A percentile compares a stretch with the other conserved stretches of the same genome.
phyloP scores from a whole-genome alignment of 1,140 invertebrate genomes.

The Magallana ariakensis region DNA sequence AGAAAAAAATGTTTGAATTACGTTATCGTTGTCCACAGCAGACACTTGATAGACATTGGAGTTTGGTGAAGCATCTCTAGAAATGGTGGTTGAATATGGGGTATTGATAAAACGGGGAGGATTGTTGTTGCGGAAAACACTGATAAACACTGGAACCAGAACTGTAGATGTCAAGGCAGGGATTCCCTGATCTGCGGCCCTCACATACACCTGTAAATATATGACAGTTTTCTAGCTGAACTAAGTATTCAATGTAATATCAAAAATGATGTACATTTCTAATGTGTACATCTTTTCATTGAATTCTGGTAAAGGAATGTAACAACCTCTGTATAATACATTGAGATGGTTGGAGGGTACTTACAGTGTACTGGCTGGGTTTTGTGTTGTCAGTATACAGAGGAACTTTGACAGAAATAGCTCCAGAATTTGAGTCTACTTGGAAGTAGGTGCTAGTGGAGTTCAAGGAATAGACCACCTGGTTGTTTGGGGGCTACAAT shows the following conservation, averaged over 20 bases:
- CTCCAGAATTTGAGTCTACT: constrained; percentile 33
- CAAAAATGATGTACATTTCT: no score
- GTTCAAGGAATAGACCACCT: constrained; percentile 19
- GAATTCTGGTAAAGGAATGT: no score
- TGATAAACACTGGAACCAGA: constrained; percentile 89
- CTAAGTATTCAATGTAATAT: no score
- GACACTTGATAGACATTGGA: constrained; percentile 56
- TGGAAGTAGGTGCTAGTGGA: constrained; percentile 22
- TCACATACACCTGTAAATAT: constrained; percentile 55
- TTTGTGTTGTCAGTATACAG: constrained; percentile 26
- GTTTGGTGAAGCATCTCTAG: neutral
- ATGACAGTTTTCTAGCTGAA: no score
- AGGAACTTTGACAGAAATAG: constrained; percentile 27
- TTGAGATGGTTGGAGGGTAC: neutral
- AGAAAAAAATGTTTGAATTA: constrained; percentile 43
- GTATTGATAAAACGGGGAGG: constrained; percentile 59
- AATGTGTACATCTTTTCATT: no score
- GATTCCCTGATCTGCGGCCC: constrained; percentile 52
- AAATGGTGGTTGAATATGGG: constrained; percentile 29
- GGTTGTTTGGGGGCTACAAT: constrained; percentile 44
- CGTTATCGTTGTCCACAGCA: constrained; percentile 66
- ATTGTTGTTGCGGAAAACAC: constrained; percentile 81
- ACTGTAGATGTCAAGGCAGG: constrained; percentile 80
- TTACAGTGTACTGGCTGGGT: constrained; percentile 15
- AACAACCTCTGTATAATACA: no score